phyloP scores from a whole-genome alignment of 2,113 vertebrate species.

The Crypturellus undulatus region DNA sequence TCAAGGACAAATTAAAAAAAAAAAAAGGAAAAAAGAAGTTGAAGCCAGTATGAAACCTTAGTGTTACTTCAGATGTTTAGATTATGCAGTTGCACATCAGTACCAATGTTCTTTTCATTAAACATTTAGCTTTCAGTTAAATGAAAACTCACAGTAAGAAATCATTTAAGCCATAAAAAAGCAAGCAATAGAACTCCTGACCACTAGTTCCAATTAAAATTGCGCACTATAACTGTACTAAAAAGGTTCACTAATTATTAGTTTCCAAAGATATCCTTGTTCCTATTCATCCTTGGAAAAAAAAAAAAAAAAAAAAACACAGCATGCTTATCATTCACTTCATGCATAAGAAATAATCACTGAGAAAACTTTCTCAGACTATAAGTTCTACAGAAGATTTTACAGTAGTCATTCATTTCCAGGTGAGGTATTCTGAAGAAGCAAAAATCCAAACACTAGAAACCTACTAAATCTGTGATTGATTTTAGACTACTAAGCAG shows the following conservation, averaged over 20 bases:
- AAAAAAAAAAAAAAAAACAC: neutral
- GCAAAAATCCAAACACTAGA: neutral
- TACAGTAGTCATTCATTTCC: neutral
- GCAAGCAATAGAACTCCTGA: neutral
- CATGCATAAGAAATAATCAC: neutral
- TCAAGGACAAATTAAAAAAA: conserved; percentile 79
- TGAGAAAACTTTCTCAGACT: neutral
- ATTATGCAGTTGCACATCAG: neutral
- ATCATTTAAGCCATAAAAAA: neutral
- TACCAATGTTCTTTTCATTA: neutral
- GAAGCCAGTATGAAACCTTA: conserved; percentile 73
- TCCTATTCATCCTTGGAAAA: neutral
- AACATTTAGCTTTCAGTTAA: conserved; percentile 9
- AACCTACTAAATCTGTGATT: neutral
- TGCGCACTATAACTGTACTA: too few relatives aligned
- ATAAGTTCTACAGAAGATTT: neutral
- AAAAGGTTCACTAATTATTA: neutral
- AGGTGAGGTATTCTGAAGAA: neutral
- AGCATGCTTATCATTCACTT: neutral
- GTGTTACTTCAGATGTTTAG: conserved; percentile 45
- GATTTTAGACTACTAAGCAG: neutral
- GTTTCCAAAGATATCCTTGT: neutral
- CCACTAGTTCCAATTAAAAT: neutral
- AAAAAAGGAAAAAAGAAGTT: neutral
- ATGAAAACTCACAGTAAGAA: neutral